Conservation (phyloP, 2,888 invertebrate species). For the Girardia tigrina region DNA sequence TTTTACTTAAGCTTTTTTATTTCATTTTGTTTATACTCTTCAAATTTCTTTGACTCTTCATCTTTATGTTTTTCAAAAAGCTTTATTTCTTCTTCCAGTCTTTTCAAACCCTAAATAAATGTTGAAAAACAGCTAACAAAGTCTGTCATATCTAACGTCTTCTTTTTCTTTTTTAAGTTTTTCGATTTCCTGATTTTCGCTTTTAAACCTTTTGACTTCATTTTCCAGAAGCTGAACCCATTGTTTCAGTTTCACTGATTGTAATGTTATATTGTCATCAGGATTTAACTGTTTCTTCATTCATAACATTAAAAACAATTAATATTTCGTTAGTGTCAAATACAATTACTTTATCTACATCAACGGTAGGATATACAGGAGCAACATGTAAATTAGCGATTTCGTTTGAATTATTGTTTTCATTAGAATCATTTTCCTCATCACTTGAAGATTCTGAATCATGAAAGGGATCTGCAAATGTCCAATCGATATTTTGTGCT, state of each 20-base stretch:
- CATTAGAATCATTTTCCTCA: not conserved
- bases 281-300: constrained; percentile 28
- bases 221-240: constrained; percentile 32
- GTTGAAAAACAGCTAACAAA: not conserved
- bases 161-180: constrained; percentile 28
- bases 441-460: not conserved
- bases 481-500: not conserved
- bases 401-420: not conserved
- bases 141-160: not conserved
- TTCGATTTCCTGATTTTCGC: constrained; percentile 21
- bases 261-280: constrained; percentile 26
- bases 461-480: not conserved
- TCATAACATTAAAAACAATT: not conserved
- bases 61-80: constrained; percentile 24
- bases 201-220: constrained; percentile 32
- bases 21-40: constrained; percentile 28
- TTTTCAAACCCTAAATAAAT: constrained; percentile 21
- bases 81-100: constrained; percentile 32
- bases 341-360: not conserved
- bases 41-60: not conserved
- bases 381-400: not conserved
- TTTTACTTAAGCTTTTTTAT: constrained; percentile 27
- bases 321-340: not conserved
- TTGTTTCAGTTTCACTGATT: constrained; percentile 28
- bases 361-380: not conserved